These are phyloP conservation scores for Piezodorus guildinii DNA, from an alignment of 1,140 invertebrate genomes.

Conservation along the genomic window DNA sequence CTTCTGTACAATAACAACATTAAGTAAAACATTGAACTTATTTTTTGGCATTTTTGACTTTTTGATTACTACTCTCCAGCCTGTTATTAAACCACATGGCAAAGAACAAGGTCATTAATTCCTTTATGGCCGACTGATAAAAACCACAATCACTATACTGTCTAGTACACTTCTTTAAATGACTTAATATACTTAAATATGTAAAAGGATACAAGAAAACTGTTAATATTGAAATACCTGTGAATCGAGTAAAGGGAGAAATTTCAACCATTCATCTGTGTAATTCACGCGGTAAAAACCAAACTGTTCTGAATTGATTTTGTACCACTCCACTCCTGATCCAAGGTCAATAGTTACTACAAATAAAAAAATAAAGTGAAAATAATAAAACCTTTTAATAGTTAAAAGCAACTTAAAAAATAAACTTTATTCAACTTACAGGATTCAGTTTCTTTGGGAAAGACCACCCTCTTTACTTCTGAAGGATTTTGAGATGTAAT, in stretches of 20 bases:
- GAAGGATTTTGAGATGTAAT: conserved; percentile 44
- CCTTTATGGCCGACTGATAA: too few species aligned
- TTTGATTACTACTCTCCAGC: too few species aligned
- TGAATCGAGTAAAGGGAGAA: conserved; percentile 37
- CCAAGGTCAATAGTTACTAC: neutral
- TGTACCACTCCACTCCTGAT: neutral
- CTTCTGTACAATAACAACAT: too few species aligned
- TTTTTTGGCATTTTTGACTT: too few species aligned
- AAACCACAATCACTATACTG: too few species aligned
- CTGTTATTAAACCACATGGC: too few species aligned
- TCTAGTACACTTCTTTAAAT: too few species aligned
- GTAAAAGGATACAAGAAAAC: too few species aligned
- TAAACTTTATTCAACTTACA: neutral
- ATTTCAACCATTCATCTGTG: conserved; percentile 43
- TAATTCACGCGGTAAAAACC: conserved; percentile 54
- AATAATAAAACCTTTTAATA: neutral
- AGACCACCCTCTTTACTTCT: conserved; percentile 5
- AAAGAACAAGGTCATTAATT: too few species aligned
- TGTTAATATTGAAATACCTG: neutral
- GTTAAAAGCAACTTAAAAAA: neutral
- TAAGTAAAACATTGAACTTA: too few species aligned
- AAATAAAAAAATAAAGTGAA: conserved; percentile 5
- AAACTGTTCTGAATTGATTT: conserved; percentile 21
- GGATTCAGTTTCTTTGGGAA: conserved; percentile 11
- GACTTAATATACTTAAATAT: too few species aligned